A percentile compares a stretch with the other conserved stretches of the same genome.
Conservation (phyloP, 2,113 vertebrate genomes). For the Microcebus ravelobensis region DNA sequence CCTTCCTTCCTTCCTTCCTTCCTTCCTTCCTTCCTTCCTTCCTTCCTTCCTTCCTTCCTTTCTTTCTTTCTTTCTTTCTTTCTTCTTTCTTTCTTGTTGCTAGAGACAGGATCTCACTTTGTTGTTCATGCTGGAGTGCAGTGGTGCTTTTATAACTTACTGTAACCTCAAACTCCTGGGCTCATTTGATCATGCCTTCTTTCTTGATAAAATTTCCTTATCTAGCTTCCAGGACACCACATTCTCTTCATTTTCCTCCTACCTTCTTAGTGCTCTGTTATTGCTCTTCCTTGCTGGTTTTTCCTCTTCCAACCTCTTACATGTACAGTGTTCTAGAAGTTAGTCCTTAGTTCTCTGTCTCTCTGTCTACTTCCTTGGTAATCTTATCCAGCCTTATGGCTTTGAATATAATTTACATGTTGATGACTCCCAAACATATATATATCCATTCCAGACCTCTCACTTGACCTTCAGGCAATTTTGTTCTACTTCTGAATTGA, state of each 20-base stretch:
- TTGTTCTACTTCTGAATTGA: neutral
- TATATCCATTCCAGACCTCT: neutral
- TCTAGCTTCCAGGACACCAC: neutral
- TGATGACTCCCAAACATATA: neutral
- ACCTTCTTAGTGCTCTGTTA: neutral
- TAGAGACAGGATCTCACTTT: too few relatives aligned
- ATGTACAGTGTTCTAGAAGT: neutral
- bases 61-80: too few relatives aligned
- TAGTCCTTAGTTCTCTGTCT: neutral
- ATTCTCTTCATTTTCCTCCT: neutral
- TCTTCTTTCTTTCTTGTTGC: too few relatives aligned
- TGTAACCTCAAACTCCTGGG: too few relatives aligned
- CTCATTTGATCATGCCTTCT: neutral
- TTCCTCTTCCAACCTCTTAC: neutral
- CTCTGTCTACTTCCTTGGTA: neutral
- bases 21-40: too few relatives aligned
- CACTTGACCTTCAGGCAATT: neutral
- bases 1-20: too few relatives aligned
- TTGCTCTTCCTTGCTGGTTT: neutral
- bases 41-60: too few relatives aligned
- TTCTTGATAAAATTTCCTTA: neutral
- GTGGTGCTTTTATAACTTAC: too few relatives aligned
- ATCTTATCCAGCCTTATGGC: neutral
- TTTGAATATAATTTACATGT: neutral
- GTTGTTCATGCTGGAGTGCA: too few relatives aligned